Conservation (phyloP, 2,113 vertebrate species). For the Chaetodon auriga region DNA sequence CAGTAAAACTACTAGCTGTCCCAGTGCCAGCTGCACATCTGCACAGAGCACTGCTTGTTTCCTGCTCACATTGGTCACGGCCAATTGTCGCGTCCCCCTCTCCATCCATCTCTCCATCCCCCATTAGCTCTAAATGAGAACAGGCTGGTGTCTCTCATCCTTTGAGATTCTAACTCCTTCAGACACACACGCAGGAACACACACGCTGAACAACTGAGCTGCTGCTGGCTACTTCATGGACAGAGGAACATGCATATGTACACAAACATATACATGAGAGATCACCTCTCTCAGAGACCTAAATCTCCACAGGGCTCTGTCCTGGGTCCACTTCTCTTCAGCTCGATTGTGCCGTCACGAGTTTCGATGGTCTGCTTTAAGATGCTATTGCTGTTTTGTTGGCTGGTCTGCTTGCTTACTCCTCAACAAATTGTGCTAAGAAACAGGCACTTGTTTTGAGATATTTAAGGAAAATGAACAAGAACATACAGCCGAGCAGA, state of each 20-base stretch:
- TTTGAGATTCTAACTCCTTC: slow-evolving; percentile 47
- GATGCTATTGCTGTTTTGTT: not conserved
- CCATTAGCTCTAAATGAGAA: slow-evolving; percentile 67
- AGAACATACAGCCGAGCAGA: not conserved
- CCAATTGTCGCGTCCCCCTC: slow-evolving; percentile 56
- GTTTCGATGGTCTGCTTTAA: slow-evolving; percentile 9
- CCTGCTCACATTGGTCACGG: slow-evolving; percentile 61
- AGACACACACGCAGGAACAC: slow-evolving; percentile 25
- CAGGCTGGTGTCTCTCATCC: slow-evolving; percentile 61
- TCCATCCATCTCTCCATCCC: slow-evolving; percentile 26
- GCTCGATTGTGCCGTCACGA: not conserved
- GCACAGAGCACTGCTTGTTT: slow-evolving; percentile 63
- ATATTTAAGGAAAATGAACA: not conserved
- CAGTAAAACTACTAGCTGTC: slow-evolving; percentile 55
- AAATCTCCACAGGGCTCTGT: not conserved
- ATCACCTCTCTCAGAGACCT: not conserved
- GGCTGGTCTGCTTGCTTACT: not conserved
- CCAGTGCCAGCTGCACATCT: slow-evolving; percentile 69
- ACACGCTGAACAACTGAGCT: slow-evolving; percentile 24
- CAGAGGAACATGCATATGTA: slow-evolving; percentile 2
- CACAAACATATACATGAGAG: slow-evolving; percentile 15
- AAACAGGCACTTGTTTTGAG: not conserved
- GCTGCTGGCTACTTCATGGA: not conserved
- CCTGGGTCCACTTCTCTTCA: not conserved
- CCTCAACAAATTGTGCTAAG: not conserved